Evolutionary conservation across 2,888 invertebrate genomes (phyloP), one percentile per base, ranked within the genome.

Genomic region (Cremastinae sp.): DNA sequence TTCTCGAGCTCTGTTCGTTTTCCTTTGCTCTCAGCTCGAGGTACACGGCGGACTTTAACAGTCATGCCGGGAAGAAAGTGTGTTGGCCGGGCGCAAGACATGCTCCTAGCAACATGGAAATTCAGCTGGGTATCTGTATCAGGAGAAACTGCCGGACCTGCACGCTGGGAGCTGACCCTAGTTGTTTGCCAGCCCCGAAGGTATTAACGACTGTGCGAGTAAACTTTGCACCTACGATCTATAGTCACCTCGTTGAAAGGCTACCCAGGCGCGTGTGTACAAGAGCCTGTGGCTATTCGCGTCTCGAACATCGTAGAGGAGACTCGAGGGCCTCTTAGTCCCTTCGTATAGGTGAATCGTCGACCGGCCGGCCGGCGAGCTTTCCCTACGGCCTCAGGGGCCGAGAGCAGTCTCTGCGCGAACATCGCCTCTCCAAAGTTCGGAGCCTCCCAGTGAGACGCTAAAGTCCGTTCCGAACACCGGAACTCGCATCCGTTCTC

Each of bases 121-220:
- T 61, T 65, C 41, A 73, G 61, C 61, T 14, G 65, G 49, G 62
- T 70, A 70, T 77, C 76, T 70, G 61, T 74, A 73, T 59, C 64
- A 28, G 43, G 12, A 49, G 12, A 8, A 61, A 61, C 43, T 56
- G 65, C 61, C 43, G 36, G 51, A 62, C 34, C 61, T 58, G 49
- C 61, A 70, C 51, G 75, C 79, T 79, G 79, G 68, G 79, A 83
- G 79, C 80, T 83, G 83, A 83, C 81, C 81, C 73, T 78, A 66
- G 82, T 80, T 80, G 81, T 82, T 84, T 80, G 80, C 79, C 72
- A 82, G 69, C 75, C 80, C 77, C 74, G 77, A 77, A 82, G 84
- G 80, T 81, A 84, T 84, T 84, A 85, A 81, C 82, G 78, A 71
- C 75, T 76, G 78, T 71, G 75, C 79, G 78, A 80, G 79, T 78